Conservation (phyloP, 2,113 vertebrate genomes). For the Dermatemys mawii region DNA sequence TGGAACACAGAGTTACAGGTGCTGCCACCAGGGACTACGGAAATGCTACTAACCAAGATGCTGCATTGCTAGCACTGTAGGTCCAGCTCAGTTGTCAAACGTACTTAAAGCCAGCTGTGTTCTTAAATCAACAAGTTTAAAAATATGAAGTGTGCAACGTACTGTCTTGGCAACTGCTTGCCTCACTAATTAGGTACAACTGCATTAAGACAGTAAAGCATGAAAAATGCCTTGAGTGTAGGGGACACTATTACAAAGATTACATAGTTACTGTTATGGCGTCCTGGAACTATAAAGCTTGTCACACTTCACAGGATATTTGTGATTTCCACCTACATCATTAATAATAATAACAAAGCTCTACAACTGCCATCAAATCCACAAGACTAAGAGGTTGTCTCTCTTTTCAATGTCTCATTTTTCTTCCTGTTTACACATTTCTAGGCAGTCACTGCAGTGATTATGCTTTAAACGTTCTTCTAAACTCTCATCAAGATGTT, state of each 20-base stretch:
- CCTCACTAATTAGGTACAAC: neutral
- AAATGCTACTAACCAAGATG: neutral
- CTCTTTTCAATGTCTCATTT: neutral
- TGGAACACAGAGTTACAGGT: neutral
- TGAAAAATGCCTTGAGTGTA: neutral
- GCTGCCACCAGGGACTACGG: neutral
- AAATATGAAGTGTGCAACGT: neutral
- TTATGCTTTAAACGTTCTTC: neutral
- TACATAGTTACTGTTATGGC: neutral
- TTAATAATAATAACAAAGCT: neutral
- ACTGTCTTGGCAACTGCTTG: neutral
- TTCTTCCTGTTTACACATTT: neutral
- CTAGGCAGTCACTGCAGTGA: neutral
- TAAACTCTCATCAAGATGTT: neutral
- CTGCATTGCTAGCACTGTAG: neutral
- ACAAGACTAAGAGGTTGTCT: neutral
- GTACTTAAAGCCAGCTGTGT: neutral
- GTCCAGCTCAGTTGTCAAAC: neutral
- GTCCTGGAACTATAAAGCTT: neutral
- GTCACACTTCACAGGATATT: neutral
- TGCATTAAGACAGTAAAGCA: neutral
- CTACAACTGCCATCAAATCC: neutral
- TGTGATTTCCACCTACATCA: neutral
- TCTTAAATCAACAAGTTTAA: neutral
- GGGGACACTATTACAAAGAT: neutral